Evolutionary conservation across 2,888 invertebrate species (phyloP), one percentile per base, ranked within the genome.

Genomic region (Cryptocephalus moraei): DNA sequence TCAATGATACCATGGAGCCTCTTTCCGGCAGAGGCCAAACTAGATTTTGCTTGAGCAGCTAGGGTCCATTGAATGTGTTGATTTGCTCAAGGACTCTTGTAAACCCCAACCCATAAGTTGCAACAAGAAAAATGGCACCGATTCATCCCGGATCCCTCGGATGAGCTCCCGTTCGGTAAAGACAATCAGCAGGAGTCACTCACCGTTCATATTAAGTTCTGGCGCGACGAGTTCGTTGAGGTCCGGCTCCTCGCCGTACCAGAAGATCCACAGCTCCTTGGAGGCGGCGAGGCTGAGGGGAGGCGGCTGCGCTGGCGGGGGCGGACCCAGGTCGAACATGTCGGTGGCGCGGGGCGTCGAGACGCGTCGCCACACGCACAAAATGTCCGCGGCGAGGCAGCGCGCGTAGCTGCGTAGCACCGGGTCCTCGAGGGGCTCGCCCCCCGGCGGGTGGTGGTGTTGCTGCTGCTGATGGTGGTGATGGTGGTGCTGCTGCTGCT

Each of bases 181-280:
- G 2, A 12, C 4, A 2, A 36, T 36, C 6, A 36, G 12, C 2
- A 11, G 12, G 12, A 6, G n/a, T 8, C n/a, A 48, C 86, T 84
- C 74, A 94, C 94, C 92, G 70, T 83, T 81, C 56, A 80, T 79
- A 66, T 89, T 83, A 57, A 94, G 81, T 68, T 93, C 91, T 10
- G 86, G 83, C 50, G 88, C 84, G 60, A 92, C 86, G 63, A 92
- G 77, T 51, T 86, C 85, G 63, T 80, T 81, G 55, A 93, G 80
- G 73, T 92, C 91, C 48, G 93, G 93, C 73, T 93, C 92, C 71
- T 95, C 94, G 66, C 95, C 95, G 75, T 97, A 99, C 97, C 97
- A 99, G 78, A 99, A 99, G 72, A 99, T 90, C 97, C 97, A 99
- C 52, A 99, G 81, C 73, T 99, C 97, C 77, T 96, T 97, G 71